Evolutionary conservation across 2,797 vertebrate genomes (phyloP).

Genomic region (Tapera naevia): DNA sequence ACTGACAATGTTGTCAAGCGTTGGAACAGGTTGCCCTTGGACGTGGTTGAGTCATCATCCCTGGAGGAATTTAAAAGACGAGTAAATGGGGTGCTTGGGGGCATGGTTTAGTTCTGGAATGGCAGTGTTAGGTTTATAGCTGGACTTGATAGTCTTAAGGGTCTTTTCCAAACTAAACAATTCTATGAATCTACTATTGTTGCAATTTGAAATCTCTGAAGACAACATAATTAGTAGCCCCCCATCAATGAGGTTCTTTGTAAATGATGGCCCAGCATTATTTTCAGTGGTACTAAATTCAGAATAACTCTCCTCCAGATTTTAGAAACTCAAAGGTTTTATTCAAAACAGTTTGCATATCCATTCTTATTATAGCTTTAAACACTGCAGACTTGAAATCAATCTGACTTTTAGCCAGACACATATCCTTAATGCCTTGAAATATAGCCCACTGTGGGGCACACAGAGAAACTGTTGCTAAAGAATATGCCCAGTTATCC

Average conservation of each 20-base stretch:
- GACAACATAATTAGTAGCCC: background rate
- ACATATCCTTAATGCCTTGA: background rate
- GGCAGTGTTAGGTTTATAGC: background rate
- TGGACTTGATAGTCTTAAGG: background rate
- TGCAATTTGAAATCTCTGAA: background rate
- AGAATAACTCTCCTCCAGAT: background rate
- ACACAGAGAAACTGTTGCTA: background rate
- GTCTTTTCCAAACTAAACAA: background rate
- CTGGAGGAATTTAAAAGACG: no score
- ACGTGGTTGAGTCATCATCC: no score
- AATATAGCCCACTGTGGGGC: background rate
- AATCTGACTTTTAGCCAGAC: background rate
- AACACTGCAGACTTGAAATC: background rate
- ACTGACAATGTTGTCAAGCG: no score
- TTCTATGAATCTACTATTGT: background rate
- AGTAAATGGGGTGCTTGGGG: no score
- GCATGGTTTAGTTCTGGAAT: no score
- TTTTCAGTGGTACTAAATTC: background rate
- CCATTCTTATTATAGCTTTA: background rate
- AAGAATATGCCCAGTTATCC: no score
- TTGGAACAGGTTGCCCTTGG: no score
- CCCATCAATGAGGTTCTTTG: background rate
- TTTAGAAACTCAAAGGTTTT: background rate
- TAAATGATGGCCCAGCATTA: fast-evolving
- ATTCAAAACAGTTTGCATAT: background rate